Percentiles rank a stretch among this genome's conserved stretches.
These are phyloP conservation scores for Hymenochirus boettgeri DNA, from an alignment of 2,113 vertebrate species.

Conservation along the genomic window DNA sequence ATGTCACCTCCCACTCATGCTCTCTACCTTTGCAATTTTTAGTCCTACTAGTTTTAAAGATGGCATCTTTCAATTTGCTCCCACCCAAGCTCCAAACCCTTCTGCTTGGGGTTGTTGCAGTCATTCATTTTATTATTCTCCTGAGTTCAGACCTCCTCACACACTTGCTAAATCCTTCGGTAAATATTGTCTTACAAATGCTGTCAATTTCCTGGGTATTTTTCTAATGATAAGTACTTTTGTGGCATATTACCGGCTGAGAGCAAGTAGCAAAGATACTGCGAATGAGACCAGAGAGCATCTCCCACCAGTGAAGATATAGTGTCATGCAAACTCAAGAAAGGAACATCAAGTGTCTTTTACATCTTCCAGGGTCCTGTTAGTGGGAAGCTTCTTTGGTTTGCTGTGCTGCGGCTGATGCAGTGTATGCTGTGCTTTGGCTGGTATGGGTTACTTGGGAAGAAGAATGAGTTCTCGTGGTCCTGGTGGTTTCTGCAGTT, in stretches of 20 bases:
- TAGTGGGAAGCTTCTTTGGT: slow-evolving; percentile 69
- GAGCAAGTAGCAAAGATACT: slow-evolving; percentile 45
- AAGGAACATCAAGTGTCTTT: slow-evolving; percentile 28
- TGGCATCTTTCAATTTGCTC: slow-evolving; percentile 58
- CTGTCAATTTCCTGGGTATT: slow-evolving; percentile 70
- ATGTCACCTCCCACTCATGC: slow-evolving; percentile 80
- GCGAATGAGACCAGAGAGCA: slow-evolving; percentile 26
- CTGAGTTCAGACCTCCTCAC: slow-evolving; percentile 74
- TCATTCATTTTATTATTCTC: slow-evolving; percentile 65
- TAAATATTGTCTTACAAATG: slow-evolving; percentile 76
- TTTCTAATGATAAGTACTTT: slow-evolving; percentile 73
- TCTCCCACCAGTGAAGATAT: slow-evolving; percentile 29
- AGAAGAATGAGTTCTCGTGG: slow-evolving; percentile 71
- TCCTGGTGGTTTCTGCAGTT: slow-evolving; percentile 85
- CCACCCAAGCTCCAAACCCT: slow-evolving; percentile 66
- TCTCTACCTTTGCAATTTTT: slow-evolving; percentile 71
- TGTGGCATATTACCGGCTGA: slow-evolving; percentile 68
- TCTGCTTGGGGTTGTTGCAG: slow-evolving; percentile 62
- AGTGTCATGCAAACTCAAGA: slow-evolving; percentile 25
- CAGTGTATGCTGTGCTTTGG: no score
- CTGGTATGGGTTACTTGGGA: slow-evolving; percentile 69
- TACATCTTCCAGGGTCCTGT: slow-evolving; percentile 49
- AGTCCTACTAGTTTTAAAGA: slow-evolving; percentile 68
- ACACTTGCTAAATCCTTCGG: slow-evolving; percentile 55
- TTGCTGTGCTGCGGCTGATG: slow-evolving; percentile 78